Evolutionary conservation across 2,113 vertebrate species (phyloP).

Genomic region (Lota lota): DNA sequence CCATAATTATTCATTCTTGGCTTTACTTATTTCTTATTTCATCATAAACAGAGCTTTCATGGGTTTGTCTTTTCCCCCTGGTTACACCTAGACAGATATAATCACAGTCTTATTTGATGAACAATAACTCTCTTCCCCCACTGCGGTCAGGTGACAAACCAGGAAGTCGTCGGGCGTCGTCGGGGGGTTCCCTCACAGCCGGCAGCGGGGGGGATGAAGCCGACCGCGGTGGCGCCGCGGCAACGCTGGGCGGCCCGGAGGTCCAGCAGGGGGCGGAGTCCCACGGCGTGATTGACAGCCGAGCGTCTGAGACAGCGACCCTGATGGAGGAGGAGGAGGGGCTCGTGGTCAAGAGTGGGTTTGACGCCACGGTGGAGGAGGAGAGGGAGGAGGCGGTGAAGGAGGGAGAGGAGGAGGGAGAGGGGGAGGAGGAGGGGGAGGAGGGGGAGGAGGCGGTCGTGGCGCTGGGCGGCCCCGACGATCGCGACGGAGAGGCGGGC

Average conservation of each 20-base stretch:
- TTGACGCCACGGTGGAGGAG: conserved; percentile 47
- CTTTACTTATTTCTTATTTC: too few species aligned
- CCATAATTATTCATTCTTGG: too few species aligned
- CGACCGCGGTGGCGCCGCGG: conserved; percentile 35
- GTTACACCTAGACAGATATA: too few species aligned
- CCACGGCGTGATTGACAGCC: conserved; percentile 64
- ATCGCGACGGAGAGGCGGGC: conserved; percentile 30
- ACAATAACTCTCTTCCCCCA: conserved; percentile 54
- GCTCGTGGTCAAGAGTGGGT: conserved; percentile 61
- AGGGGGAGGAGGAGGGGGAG: conserved; percentile 53
- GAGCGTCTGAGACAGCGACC: conserved; percentile 63
- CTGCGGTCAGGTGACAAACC: conserved; percentile 71
- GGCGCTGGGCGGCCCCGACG: conserved; percentile 38
- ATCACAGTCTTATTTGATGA: too few species aligned
- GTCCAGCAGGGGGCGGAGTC: conserved; percentile 44
- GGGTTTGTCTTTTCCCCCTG: too few species aligned
- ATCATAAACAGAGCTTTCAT: too few species aligned
- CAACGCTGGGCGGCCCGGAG: conserved; percentile 51
- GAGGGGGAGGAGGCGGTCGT: conserved; percentile 62
- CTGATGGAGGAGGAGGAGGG: conserved; percentile 60
- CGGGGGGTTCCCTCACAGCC: conserved; percentile 58
- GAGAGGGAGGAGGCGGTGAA: conserved; percentile 59
- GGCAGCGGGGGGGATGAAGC: conserved; percentile 66
- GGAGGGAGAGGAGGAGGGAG: conserved; percentile 52
- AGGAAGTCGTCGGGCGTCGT: conserved; percentile 62